A percentile compares a stretch with the other conserved stretches of the same genome.
Conservation (phyloP, 2,113 vertebrate species). For the cat (Felis catus) region F.catus_Fca126_mat1.0 CM031416.1:58074501-58075000, state of each 20-base stretch:
- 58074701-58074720: background rate
- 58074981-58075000: background rate
- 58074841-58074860: background rate
- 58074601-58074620: background rate
- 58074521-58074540: background rate
- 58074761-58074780: background rate
- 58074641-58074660: background rate
- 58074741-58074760: background rate
- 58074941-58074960: background rate
- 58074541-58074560: background rate
- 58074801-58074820: background rate
- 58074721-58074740: background rate
- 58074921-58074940: background rate
- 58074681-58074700: background rate
- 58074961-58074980: background rate
- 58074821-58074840: background rate
- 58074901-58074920: background rate
- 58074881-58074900: background rate
- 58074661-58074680: fast-evolving
- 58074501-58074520: background rate
- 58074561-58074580: background rate
- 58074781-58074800: background rate
- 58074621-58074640: background rate
- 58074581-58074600: background rate
- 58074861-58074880: background rate